A percentile compares a stretch with the other conserved stretches of the same genome.
phyloP scores from a whole-genome alignment of 2,113 vertebrate genomes.

The Rynchops niger region DNA sequence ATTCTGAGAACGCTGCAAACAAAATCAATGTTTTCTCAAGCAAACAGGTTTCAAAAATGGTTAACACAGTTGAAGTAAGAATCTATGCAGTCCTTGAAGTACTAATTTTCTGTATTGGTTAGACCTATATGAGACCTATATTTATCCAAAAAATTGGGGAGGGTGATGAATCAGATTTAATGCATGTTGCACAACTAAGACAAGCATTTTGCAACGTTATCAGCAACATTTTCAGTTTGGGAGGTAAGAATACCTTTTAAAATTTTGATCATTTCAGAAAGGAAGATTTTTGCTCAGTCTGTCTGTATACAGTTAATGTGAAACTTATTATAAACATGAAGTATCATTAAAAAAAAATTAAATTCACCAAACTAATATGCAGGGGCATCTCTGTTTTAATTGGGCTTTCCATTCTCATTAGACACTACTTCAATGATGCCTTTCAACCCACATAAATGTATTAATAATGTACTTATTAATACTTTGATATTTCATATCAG shows the following conservation, averaged over 20 bases:
- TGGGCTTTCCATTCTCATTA: neutral
- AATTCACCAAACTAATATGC: neutral
- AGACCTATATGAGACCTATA: neutral
- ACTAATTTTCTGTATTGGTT: neutral
- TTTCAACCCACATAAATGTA: neutral
- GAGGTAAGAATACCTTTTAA: neutral
- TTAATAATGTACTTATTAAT: neutral
- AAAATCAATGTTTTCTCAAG: neutral
- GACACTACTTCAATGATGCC: neutral
- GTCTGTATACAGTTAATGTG: neutral
- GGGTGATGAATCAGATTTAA: neutral
- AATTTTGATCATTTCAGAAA: neutral
- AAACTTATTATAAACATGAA: neutral
- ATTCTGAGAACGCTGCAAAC: neutral
- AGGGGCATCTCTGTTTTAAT: neutral
- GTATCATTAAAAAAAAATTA: neutral
- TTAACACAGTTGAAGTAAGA: neutral
- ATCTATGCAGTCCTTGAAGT: neutral
- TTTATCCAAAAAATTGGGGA: neutral
- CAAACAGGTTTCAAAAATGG: neutral
- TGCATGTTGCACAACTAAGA: neutral
- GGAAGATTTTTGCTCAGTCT: neutral
- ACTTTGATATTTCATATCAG: neutral
- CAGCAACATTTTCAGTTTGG: neutral
- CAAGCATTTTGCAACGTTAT: neutral